phyloP scores from a whole-genome alignment of 2,113 vertebrate species.

The Beaufortia kweichowensis region DNA sequence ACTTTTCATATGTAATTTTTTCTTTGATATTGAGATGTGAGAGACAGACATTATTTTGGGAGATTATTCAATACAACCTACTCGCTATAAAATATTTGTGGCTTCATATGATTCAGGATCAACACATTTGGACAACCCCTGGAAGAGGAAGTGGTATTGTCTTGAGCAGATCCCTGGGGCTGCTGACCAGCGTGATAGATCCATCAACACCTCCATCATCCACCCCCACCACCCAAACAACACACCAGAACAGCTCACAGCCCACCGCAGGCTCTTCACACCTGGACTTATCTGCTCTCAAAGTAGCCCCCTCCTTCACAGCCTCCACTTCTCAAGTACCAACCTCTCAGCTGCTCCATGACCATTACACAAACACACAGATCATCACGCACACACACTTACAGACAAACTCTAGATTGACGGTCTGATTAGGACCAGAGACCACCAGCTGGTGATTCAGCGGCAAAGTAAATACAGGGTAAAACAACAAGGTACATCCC shows the following conservation, averaged over 20 bases:
- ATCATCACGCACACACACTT: slow-evolving; percentile 22
- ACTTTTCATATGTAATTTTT: no score
- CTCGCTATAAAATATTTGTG: background rate
- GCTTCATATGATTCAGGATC: slow-evolving; percentile 1
- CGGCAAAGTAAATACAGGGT: slow-evolving; percentile 45
- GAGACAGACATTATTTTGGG: no score
- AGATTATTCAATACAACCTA: background rate
- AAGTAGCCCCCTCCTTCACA: slow-evolving; percentile 30
- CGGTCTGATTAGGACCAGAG: slow-evolving; percentile 28
- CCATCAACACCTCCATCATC: slow-evolving; percentile 70
- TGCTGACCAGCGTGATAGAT: slow-evolving; percentile 55
- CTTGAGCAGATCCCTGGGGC: slow-evolving; percentile 57
- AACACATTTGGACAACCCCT: slow-evolving; percentile 41
- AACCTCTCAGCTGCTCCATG: slow-evolving; percentile 64
- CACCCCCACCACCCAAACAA: slow-evolving; percentile 48
- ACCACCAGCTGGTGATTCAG: slow-evolving; percentile 45
- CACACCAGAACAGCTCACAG: slow-evolving; percentile 50
- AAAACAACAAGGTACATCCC: slow-evolving; percentile 35
- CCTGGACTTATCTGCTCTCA: slow-evolving; percentile 63
- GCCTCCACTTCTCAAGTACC: slow-evolving; percentile 18
- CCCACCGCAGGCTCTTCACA: slow-evolving; percentile 63
- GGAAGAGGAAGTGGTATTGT: slow-evolving; percentile 50
- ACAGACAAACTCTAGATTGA: slow-evolving; percentile 40
- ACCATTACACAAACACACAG: slow-evolving; percentile 57
- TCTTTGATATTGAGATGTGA: no score